Percentiles rank a stretch among this genome's conserved stretches.
These are phyloP conservation scores for Drosophila dives DNA, from an alignment of 2,888 invertebrate species.

Conservation along the genomic window DNA sequence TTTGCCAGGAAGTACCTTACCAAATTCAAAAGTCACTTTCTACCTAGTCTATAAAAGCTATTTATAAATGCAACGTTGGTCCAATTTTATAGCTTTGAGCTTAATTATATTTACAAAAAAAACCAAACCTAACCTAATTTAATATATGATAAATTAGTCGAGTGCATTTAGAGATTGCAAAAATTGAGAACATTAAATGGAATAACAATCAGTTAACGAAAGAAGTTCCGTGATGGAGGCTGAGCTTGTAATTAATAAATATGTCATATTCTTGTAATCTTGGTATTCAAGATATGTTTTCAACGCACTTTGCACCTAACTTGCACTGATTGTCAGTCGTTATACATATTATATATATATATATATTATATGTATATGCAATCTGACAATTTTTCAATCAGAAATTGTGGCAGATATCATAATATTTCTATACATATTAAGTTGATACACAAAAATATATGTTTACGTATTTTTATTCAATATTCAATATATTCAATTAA, in stretches of 20 bases:
- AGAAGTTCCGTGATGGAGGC: constrained; percentile 1
- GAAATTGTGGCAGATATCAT: background rate
- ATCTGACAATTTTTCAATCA: background rate
- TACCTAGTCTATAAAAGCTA: background rate
- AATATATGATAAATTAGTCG: background rate
- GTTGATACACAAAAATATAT: background rate
- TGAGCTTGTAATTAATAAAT: constrained; percentile 12
- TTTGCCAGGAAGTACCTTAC: background rate
- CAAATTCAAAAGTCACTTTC: background rate
- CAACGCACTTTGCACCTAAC: constrained; percentile 25
- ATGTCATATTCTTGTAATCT: constrained; percentile 22
- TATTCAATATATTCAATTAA: constrained; percentile 9
- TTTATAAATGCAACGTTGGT: no score
- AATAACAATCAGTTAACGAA: background rate
- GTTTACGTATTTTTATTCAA: background rate
- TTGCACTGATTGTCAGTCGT: constrained; percentile 3
- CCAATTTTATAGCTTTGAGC: no score
- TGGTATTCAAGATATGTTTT: constrained; percentile 19
- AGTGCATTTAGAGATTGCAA: background rate
- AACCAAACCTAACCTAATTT: no score
- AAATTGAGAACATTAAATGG: background rate
- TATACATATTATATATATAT: background rate
- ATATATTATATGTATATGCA: no score
- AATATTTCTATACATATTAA: no score
- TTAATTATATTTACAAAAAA: no score